These are phyloP conservation scores for Troilus luridus DNA, from an alignment of 2,888 invertebrate genomes.

Conservation along the genomic window DNA sequence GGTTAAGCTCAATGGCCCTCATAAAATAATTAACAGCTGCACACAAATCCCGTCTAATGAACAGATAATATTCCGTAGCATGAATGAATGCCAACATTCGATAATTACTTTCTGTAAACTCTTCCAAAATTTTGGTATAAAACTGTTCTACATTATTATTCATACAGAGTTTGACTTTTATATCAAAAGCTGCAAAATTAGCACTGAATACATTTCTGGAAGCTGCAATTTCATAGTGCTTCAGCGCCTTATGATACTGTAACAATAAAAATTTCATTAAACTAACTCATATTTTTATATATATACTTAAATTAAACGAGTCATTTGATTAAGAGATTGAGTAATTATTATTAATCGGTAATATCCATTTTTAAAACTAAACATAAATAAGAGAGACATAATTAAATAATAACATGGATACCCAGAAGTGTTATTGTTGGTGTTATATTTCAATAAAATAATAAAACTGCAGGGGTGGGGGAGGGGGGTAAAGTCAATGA, in stretches of 20 bases:
- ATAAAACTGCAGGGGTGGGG: no score
- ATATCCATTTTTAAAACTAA: no score
- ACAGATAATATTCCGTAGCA: conserved; percentile 61
- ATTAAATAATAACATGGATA: no score
- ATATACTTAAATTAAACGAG: not conserved
- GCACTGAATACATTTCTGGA: conserved; percentile 58
- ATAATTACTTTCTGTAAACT: conserved; percentile 57
- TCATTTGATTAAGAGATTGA: no score
- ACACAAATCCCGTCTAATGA: conserved; percentile 61
- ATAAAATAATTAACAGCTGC: conserved; percentile 60
- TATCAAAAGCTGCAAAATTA: conserved; percentile 50
- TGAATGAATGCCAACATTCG: conserved; percentile 58
- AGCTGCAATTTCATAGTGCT: conserved; percentile 58
- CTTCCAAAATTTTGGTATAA: conserved; percentile 1
- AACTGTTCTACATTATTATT: conserved; percentile 53
- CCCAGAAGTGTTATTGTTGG: no score
- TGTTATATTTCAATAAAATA: no score
- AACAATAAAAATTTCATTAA: conserved; percentile 30
- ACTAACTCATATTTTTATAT: not conserved
- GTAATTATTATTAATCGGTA: no score
- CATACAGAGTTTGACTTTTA: conserved; percentile 46
- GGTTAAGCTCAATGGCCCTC: conserved; percentile 60
- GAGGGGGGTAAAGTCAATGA: no score
- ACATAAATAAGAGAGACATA: no score
- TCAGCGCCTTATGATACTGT: conserved; percentile 51